phyloP scores from a whole-genome alignment of 1,140 invertebrate genomes.

The Cyrtorhinus lividipennis region DNA sequence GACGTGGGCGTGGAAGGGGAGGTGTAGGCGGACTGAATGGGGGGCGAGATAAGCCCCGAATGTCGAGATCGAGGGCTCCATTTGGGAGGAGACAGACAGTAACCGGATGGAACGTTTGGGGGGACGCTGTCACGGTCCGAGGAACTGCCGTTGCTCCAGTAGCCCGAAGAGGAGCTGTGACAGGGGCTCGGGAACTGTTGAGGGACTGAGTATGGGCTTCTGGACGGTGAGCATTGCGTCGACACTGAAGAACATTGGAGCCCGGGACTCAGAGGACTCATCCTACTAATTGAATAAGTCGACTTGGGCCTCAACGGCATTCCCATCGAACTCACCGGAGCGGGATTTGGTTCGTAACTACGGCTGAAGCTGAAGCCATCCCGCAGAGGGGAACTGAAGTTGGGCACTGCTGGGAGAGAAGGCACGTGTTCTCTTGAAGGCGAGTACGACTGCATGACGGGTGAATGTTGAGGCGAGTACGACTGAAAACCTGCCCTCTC shows the following conservation, averaged over 20 bases:
- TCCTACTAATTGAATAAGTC: not conserved
- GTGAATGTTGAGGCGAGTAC: not conserved
- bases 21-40: not conserved
- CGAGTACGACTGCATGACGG: not conserved
- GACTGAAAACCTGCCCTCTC: not conserved
- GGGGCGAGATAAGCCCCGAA: not conserved
- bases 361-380: not conserved
- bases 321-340: not conserved
- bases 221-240: not conserved
- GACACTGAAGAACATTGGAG: constrained; percentile 5
- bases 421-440: not conserved
- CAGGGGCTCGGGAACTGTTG: not conserved
- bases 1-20: not conserved
- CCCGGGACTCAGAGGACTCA: not conserved
- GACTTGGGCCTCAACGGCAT: not conserved
- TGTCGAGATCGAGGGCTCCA: not conserved
- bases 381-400: not conserved
- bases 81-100: not conserved
- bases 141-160: not conserved
- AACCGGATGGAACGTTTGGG: not conserved
- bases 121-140: not conserved
- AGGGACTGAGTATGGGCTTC: not conserved
- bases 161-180: not conserved
- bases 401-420: not conserved
- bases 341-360: not conserved